phyloP scores from a whole-genome alignment of 35 echinoderm and acorn worm species.

The Apostichopus japonicus region DNA sequence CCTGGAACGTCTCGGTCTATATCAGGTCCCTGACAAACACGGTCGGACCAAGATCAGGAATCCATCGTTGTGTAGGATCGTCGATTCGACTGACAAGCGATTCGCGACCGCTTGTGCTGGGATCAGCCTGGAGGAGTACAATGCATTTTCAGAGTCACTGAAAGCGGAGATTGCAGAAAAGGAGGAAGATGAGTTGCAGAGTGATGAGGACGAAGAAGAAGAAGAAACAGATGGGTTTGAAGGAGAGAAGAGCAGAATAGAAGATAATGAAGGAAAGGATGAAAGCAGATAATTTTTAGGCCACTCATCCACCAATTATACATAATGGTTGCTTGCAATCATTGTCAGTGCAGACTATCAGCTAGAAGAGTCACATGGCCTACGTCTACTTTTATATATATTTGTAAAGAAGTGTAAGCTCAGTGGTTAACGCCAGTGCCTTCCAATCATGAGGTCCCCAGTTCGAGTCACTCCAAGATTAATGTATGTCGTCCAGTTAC shows the following conservation, averaged over 20 bases:
- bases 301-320: too few species aligned
- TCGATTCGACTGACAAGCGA: constrained; percentile 73
- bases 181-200: constrained; percentile 44
- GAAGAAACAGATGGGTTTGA: constrained; percentile 25
- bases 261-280: constrained; percentile 20
- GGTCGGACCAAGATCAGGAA: constrained; percentile 58
- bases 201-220: constrained; percentile 37
- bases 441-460: too few species aligned
- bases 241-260: constrained; percentile 35
- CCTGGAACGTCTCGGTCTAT: constrained; percentile 77
- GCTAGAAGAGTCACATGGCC: too few species aligned
- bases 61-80: constrained; percentile 64
- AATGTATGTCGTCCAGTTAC: too few species aligned
- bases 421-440: too few species aligned
- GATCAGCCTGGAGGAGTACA: constrained; percentile 53
- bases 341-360: too few species aligned
- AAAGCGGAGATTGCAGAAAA: constrained; percentile 57
- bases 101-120: constrained; percentile 62
- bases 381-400: too few species aligned
- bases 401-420: too few species aligned
- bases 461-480: too few species aligned
- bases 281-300: neutral
- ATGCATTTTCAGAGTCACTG: constrained; percentile 55
- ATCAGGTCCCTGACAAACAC: constrained; percentile 72
- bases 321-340: too few species aligned